Evolutionary conservation across 2,888 invertebrate genomes (phyloP).

Genomic region (Xestoiulus laeticollis): DNA sequence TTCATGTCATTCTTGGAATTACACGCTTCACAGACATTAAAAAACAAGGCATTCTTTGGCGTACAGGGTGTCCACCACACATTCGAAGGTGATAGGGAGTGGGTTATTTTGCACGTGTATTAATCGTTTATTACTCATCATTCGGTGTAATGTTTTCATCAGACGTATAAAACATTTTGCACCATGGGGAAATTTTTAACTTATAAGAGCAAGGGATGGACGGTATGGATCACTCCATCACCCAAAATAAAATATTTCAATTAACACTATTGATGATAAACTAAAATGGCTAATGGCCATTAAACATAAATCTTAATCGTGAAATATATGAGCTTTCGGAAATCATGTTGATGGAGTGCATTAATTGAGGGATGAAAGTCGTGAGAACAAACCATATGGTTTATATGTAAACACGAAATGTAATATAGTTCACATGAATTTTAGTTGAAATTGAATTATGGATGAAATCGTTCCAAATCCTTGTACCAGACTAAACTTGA

Average conservation of each 20-base stretch:
- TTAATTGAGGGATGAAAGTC: not conserved
- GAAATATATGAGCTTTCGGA: constrained; percentile 14
- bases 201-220: too few species aligned
- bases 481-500: not conserved
- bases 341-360: constrained; percentile 12
- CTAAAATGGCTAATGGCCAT: not conserved
- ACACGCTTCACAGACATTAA: constrained; percentile 28
- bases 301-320: not conserved
- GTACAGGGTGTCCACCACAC: not conserved
- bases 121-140: too few species aligned
- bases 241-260: not conserved
- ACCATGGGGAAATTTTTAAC: too few species aligned
- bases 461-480: not conserved
- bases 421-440: not conserved
- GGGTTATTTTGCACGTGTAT: not conserved
- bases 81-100: not conserved
- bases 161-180: too few species aligned
- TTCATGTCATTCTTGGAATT: constrained; percentile 45
- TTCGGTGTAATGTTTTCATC: too few species aligned
- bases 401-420: not conserved
- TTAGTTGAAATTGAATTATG: not conserved
- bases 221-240: not conserved
- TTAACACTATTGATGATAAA: not conserved
- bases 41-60: constrained; percentile 6
- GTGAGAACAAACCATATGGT: constrained; percentile 23